Conservation (phyloP, 2,113 vertebrate species). For the Procavia capensis region DNA sequence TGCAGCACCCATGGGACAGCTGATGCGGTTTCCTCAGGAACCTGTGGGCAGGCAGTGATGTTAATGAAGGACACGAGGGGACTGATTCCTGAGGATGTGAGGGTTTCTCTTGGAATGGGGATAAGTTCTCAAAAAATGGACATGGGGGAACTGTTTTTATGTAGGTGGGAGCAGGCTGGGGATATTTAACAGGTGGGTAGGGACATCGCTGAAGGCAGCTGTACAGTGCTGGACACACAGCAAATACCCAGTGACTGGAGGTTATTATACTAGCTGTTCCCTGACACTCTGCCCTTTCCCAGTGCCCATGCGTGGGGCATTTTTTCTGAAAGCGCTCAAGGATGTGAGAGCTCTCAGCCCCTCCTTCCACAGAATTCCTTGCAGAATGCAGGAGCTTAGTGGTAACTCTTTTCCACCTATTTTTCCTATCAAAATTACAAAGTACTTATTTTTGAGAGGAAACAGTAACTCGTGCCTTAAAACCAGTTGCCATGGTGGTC, state of each 20-base stretch:
- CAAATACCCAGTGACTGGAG: background rate
- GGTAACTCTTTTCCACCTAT: background rate
- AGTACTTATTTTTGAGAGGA: background rate
- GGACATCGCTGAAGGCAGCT: background rate
- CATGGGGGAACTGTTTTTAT: background rate
- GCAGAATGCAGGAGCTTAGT: background rate
- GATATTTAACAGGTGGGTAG: background rate
- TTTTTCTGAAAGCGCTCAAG: background rate
- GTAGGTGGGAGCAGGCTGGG: background rate
- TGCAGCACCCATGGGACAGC: background rate
- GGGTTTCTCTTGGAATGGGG: background rate
- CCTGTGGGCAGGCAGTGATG: background rate
- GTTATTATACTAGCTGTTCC: background rate
- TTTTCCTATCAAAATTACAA: background rate
- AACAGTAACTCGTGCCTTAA: background rate
- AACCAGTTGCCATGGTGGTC: background rate
- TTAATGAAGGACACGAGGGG: background rate
- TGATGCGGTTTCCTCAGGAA: background rate
- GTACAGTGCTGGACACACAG: background rate
- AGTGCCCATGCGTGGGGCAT: background rate
- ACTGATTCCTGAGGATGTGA: background rate
- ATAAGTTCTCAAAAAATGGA: background rate
- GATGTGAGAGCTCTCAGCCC: background rate
- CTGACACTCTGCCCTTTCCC: background rate
- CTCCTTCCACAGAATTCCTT: background rate